Percentiles rank a stretch among this genome's conserved stretches.
phyloP scores from a whole-genome alignment of 1,140 invertebrate genomes.

The Pentalonia nigronervosa region DNA sequence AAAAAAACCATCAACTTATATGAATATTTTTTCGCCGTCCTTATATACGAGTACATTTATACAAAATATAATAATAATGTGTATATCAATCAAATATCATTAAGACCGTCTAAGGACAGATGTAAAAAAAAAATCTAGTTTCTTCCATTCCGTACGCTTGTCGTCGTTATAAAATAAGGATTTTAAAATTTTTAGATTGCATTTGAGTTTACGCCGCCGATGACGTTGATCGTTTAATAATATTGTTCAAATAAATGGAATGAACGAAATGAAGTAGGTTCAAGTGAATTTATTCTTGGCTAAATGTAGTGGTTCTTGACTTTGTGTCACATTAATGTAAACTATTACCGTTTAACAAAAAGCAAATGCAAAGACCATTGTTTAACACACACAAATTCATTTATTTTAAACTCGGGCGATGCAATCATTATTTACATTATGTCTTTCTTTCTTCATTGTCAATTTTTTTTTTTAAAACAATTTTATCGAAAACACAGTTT shows the following conservation, averaged over 20 bases:
- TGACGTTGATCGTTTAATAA: background rate
- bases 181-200: background rate
- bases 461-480: too few relatives aligned
- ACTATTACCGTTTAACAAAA: background rate
- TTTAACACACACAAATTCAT: background rate
- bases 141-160: background rate
- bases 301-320: background rate
- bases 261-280: background rate
- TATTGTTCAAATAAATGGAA: background rate
- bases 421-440: background rate
- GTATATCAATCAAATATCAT: background rate
- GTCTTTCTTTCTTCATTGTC: background rate
- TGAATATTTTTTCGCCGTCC: too few relatives aligned
- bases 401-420: background rate
- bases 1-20: too few relatives aligned
- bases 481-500: too few relatives aligned
- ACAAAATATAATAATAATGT: background rate
- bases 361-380: background rate
- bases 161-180: background rate
- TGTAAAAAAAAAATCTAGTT: background rate
- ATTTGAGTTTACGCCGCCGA: background rate
- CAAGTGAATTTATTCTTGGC: background rate
- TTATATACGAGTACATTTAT: too few relatives aligned
- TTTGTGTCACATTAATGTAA: background rate
- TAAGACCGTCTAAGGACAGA: background rate